phyloP scores from a whole-genome alignment of 2,888 invertebrate species.

The Ochropleura leucogaster region DNA sequence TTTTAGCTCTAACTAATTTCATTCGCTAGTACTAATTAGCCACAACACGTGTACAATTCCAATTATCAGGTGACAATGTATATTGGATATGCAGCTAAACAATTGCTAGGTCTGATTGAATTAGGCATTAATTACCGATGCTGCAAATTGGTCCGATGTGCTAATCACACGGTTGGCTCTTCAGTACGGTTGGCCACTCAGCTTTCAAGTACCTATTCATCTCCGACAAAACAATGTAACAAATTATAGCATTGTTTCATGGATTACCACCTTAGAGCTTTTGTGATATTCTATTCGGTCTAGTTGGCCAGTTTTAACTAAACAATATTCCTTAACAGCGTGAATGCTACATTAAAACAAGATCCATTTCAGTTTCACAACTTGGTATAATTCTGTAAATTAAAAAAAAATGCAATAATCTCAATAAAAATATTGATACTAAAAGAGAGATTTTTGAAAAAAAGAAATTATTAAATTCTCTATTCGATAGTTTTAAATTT shows the following conservation, averaged over 20 bases:
- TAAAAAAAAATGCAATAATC: no score
- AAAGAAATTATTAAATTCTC: no score
- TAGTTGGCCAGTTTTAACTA: no score
- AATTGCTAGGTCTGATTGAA: background rate
- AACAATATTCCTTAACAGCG: no score
- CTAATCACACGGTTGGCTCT: background rate
- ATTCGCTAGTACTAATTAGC: background rate
- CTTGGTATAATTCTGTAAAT: no score
- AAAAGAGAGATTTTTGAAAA: no score
- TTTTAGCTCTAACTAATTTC: background rate
- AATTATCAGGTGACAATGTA: background rate
- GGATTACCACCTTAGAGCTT: no score
- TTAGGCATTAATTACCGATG: background rate
- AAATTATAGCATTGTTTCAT: background rate
- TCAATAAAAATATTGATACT: no score
- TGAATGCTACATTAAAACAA: no score
- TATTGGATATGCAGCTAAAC: background rate
- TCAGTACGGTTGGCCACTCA: background rate
- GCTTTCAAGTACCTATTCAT: background rate
- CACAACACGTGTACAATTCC: background rate
- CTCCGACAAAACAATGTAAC: background rate
- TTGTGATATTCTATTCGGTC: no score
- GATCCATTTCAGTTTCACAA: no score
- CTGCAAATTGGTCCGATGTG: background rate
- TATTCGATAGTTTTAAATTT: no score